Evolutionary conservation across 2,113 vertebrate species (phyloP).

Genomic region (Aythya baeri): DNA sequence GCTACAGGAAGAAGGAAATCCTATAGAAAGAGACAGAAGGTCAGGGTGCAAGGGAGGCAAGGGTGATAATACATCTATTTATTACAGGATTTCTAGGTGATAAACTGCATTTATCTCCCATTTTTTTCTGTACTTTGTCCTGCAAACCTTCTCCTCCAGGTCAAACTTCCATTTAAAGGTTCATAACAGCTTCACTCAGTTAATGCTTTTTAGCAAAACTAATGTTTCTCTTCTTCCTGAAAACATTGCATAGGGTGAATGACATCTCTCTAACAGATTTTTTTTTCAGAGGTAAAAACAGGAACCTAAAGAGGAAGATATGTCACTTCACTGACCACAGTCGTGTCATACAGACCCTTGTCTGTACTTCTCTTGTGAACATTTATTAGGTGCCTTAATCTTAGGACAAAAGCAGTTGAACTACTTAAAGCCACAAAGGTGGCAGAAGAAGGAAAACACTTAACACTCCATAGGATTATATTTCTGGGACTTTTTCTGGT

Average conservation of each 20-base stretch:
- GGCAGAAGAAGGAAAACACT: neutral
- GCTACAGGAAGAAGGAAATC: neutral
- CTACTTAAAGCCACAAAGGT: neutral
- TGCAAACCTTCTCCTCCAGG: neutral
- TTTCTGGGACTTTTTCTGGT: neutral
- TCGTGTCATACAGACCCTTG: too few species aligned
- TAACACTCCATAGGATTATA: neutral
- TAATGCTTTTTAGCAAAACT: neutral
- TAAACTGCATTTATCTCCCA: neutral
- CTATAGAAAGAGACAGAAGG: neutral
- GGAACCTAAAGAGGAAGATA: constrained; percentile 4
- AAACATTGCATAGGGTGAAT: neutral
- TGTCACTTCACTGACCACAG: neutral
- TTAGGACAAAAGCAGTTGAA: neutral
- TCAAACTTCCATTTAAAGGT: neutral
- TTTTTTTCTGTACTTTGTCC: neutral
- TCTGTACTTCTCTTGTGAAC: neutral
- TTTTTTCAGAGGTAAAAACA: neutral
- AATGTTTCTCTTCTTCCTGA: neutral
- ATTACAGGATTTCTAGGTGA: neutral
- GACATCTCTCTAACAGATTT: neutral
- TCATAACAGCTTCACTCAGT: neutral
- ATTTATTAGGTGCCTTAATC: neutral
- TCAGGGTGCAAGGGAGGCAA: neutral
- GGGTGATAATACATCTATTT: neutral